Conservation (phyloP, 2,797 vertebrate genomes). For the Morelia viridis region DNA sequence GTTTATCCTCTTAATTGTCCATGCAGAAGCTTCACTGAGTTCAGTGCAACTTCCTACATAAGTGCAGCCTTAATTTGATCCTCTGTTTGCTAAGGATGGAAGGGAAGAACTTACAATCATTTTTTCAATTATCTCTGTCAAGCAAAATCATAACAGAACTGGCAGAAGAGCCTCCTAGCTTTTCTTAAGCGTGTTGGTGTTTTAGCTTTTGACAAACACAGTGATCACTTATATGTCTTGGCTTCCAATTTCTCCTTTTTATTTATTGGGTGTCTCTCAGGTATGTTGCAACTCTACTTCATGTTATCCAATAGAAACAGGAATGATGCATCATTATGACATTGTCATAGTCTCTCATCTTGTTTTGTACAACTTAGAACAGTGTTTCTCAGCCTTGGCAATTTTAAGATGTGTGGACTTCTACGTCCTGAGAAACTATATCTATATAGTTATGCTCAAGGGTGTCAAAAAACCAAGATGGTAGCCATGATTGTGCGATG, state of each 20-base stretch:
- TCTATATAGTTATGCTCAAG: no score
- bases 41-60: no score
- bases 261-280: constrained; percentile 42
- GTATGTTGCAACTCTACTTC: constrained; percentile 33
- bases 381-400: no score
- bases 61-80: constrained; percentile 21
- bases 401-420: no score
- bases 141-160: constrained; percentile 48
- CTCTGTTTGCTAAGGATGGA: constrained; percentile 27
- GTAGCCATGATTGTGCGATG: no score
- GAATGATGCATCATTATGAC: constrained; percentile 12
- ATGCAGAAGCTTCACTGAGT: no score
- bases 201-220: constrained; percentile 48
- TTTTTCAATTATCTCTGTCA: constrained; percentile 50
- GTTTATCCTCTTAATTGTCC: background rate
- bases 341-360: background rate
- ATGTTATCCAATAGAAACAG: constrained; percentile 40
- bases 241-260: constrained; percentile 58
- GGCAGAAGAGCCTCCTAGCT: constrained; percentile 30
- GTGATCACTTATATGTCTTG: constrained; percentile 30
- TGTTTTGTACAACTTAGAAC: background rate
- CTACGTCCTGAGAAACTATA: background rate
- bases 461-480: background rate
- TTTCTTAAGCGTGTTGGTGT: constrained; percentile 22
- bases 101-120: constrained; percentile 43